Evolutionary conservation across 2,113 vertebrate genomes (phyloP), one percentile per base, ranked within the genome.

Genomic region (Python bivittatus): DNA sequence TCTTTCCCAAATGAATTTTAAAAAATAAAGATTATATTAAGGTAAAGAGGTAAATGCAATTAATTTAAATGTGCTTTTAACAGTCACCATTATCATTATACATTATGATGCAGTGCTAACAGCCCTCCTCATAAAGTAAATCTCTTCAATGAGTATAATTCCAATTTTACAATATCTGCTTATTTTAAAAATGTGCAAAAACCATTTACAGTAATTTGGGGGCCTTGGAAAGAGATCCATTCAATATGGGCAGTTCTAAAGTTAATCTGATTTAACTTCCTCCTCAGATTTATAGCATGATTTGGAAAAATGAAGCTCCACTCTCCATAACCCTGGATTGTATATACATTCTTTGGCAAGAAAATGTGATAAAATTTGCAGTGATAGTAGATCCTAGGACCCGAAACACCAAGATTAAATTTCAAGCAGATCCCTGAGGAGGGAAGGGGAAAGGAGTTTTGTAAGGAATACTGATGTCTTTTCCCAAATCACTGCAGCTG

Each of bases 41-140:
- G 20, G 38, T 93, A 72, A 89, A 85, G 52, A 85, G 27, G 56
- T 61, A 64, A 83, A 84, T 84, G 61, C 20, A 60, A 91, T 91
- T 91, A 79, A 88, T 88, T 88, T 83, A 60, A 88, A 88, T 44
- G 13, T 9, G n/a, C 57, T 29, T 84, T 64, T 93, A 84, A 27
- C 8, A 68, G 58, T 38, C n/a, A 54, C 33, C 25, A 85, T 4
- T 13, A 38, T 85, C 48, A 42, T 61, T 54, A 20, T 42, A 52
- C 4, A 92, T 91, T 25, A 25, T 0, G 27, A 52, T 27, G 1
- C 1, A 89, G 48, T 61, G 8, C 29, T 53, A 92, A 86, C 87
- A 93, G 90, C 38, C 9, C 33, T 3, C 23, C 60, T n/a, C 83
- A 88, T 84, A 86, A 68, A 25, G 15, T 2, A 84, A 60, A 44